These are phyloP conservation scores for Pseudocheirus occidentalis DNA, from an alignment of 2,797 vertebrate genomes.

Conservation along the genomic window DNA sequence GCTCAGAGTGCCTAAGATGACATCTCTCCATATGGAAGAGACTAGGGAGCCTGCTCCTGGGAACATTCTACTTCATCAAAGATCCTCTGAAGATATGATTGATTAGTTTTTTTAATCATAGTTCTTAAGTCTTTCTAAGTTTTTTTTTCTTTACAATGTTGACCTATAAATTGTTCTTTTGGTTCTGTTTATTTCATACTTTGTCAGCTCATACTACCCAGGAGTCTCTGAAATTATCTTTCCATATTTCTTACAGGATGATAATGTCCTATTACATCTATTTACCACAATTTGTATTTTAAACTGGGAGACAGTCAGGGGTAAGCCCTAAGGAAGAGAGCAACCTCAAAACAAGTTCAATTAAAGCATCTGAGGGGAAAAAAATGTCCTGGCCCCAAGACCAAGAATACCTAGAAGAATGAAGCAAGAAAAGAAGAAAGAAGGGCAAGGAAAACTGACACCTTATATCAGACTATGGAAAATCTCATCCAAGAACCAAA, in stretches of 20 bases:
- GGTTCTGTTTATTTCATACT: not conserved
- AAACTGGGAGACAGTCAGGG: not conserved
- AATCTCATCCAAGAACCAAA: not conserved
- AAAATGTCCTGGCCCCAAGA: not conserved
- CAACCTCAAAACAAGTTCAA: not conserved
- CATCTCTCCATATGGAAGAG: not conserved
- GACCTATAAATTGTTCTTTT: not conserved
- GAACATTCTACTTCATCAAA: not conserved
- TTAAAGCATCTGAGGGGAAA: not conserved
- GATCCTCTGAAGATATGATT: not conserved
- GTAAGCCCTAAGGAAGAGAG: not conserved
- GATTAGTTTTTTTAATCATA: not conserved
- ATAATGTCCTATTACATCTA: not conserved
- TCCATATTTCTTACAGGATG: not conserved
- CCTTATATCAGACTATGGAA: not conserved
- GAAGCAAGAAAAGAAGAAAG: not conserved
- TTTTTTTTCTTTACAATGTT: not conserved
- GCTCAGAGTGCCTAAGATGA: not conserved
- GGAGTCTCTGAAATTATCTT: not conserved
- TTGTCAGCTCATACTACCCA: not conserved
- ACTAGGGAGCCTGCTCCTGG: not conserved
- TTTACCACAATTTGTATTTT: not conserved
- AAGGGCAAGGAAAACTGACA: not conserved
- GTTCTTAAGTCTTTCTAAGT: not conserved
- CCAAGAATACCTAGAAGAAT: not conserved